A percentile compares a stretch with the other conserved stretches of the same genome.
phyloP scores from a whole-genome alignment of 2,888 invertebrate genomes.

The Tholera decimalis region DNA sequence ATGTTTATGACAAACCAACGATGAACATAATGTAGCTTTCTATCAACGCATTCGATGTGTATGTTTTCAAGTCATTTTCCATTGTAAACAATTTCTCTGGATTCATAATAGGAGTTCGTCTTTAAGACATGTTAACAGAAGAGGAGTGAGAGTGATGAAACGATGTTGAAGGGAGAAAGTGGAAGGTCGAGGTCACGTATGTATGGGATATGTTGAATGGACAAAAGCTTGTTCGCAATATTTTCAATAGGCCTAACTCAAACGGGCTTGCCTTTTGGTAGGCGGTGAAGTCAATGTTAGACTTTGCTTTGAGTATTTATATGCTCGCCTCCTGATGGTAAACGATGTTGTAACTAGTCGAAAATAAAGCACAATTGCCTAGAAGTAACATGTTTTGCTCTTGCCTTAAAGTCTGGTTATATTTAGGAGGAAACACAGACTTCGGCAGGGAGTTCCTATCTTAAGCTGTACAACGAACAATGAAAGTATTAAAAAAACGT shows the following conservation, averaged over 20 bases:
- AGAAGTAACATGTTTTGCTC: no score
- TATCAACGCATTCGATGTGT: constrained; percentile 19
- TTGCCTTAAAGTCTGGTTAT: no score
- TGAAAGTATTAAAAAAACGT: no score
- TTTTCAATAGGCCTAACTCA: constrained; percentile 4
- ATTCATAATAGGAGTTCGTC: constrained; percentile 40
- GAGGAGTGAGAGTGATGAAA: constrained; percentile 29
- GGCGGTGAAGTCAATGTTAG: neutral
- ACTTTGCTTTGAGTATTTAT: no score
- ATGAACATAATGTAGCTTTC: constrained; percentile 31
- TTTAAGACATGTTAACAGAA: constrained; percentile 46
- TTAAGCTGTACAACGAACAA: no score
- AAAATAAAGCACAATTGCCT: no score
- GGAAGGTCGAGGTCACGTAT: constrained; percentile 39
- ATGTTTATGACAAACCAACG: constrained; percentile 27
- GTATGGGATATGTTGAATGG: constrained; percentile 28
- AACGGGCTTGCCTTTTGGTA: constrained; percentile 6
- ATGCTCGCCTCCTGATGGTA: no score
- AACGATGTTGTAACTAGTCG: no score
- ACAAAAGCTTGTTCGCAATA: constrained; percentile 40
- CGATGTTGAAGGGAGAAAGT: constrained; percentile 55
- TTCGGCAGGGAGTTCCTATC: no score
- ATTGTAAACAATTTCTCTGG: constrained; percentile 52
- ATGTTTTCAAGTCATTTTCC: constrained; percentile 40
- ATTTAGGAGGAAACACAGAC: no score